Evolutionary conservation across 2,797 vertebrate genomes (phyloP).

Genomic region (Pantherophis vulpinus): DNA sequence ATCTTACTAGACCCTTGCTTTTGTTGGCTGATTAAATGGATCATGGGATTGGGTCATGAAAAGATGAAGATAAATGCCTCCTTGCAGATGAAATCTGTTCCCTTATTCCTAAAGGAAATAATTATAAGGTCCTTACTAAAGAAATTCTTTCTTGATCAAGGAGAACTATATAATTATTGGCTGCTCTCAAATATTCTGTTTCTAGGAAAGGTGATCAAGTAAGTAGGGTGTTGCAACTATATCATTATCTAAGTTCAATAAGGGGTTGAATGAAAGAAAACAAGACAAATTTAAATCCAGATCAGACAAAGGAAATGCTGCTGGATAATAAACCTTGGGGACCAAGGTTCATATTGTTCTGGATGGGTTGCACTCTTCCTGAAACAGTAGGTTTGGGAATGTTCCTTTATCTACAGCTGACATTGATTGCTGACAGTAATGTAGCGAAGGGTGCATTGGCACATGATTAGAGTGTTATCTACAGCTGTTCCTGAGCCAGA

Average conservation of each 20-base stretch:
- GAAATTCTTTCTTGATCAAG: neutral
- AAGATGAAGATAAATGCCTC: neutral
- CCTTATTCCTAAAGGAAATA: neutral
- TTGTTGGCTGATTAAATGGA: neutral
- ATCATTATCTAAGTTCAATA: neutral
- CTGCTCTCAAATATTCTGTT: neutral
- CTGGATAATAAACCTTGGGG: neutral
- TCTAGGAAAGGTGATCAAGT: neutral
- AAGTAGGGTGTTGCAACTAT: neutral
- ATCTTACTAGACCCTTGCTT: neutral
- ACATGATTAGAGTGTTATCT: neutral
- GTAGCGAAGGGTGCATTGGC: neutral
- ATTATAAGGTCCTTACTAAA: neutral
- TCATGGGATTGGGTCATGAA: neutral
- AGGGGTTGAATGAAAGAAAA: neutral
- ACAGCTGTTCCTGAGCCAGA: neutral
- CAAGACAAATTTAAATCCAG: neutral
- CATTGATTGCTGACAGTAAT: neutral
- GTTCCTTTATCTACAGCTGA: neutral
- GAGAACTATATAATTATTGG: neutral
- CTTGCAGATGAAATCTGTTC: neutral
- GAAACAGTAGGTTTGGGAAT: neutral
- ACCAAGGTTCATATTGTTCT: neutral
- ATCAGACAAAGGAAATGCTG: neutral
- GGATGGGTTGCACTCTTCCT: conserved; percentile 28